These are phyloP conservation scores for Stercorarius parasiticus DNA, from an alignment of 2,113 vertebrate genomes.

Conservation along the genomic window DNA sequence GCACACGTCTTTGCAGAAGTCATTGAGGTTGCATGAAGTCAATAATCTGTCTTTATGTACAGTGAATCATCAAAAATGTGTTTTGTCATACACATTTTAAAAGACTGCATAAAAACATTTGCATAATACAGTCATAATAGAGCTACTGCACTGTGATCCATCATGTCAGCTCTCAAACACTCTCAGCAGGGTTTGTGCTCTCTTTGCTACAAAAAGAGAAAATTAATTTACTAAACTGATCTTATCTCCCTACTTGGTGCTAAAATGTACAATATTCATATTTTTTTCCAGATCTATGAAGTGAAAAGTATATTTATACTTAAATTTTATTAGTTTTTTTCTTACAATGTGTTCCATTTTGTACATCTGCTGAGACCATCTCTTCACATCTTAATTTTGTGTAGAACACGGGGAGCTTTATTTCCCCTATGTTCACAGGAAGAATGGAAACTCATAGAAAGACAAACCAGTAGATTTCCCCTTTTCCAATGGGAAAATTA, in stretches of 20 bases:
- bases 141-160: conserved; percentile 22
- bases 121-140: conserved; percentile 41
- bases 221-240: conserved; percentile 13
- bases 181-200: conserved; percentile 29
- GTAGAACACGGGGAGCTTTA: neutral
- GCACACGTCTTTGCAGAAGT: neutral
- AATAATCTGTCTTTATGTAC: neutral
- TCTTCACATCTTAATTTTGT: neutral
- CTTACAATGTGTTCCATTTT: neutral
- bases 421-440: neutral
- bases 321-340: neutral
- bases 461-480: neutral
- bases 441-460: neutral
- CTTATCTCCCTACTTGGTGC: neutral
- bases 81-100: neutral
- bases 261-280: neutral
- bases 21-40: neutral
- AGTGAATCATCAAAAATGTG: conserved; percentile 8
- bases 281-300: neutral
- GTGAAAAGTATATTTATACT: neutral
- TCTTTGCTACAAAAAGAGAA: neutral
- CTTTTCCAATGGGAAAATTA: neutral
- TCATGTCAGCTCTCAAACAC: neutral
- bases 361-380: neutral
- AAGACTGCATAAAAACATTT: conserved; percentile 1